Evolutionary conservation across 2,888 invertebrate genomes (phyloP), one percentile per base, ranked within the genome.

Genomic region (Xylophagus ater): DNA sequence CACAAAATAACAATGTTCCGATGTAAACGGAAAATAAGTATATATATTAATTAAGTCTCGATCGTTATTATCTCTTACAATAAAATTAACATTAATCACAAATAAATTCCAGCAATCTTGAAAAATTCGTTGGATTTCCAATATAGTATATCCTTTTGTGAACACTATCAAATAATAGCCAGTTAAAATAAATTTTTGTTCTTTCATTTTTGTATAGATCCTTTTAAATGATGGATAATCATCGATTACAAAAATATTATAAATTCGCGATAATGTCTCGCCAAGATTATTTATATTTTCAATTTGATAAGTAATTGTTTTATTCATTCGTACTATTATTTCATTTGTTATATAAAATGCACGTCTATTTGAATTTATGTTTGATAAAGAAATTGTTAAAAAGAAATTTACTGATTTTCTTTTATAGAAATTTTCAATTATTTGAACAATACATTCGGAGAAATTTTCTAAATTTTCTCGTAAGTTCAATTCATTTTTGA

Each of bases 11-110:
- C 60, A 61, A 21, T 49, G 49, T 14, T 49, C 40, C n/a, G 43
- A 31, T 1, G 50, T 47, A 41, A 55, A 61, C 0, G 60, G 60
- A 44, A 51, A 60, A 26, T 58, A 61, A 2, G 58, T 59, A 37
- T 55, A 60, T 3, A 57, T 40, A 12, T 52, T 44, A 1, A 56
- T 50, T 7, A 41, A 40, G n/a, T n/a, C n/a, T 14, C 14, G 10
- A 13, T 39, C 33, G 19, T 32, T 33, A 9, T 24, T 33, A 14
- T 26, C 19, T 3, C 3, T 24, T 1, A 60, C 40, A 12, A 56
- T 45, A 3, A 61, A 48, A 34, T 54, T 58, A 9, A 60, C 52
- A 47, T 61, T 60, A 17, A 50, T 49, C 26, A 58, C 51, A 28
- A 56, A 61, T 4, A 57, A 45, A 4, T 41, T 41, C n/a, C 58